phyloP scores from a whole-genome alignment of 2,888 invertebrate genomes.

The Xanthorhoe designata region DNA sequence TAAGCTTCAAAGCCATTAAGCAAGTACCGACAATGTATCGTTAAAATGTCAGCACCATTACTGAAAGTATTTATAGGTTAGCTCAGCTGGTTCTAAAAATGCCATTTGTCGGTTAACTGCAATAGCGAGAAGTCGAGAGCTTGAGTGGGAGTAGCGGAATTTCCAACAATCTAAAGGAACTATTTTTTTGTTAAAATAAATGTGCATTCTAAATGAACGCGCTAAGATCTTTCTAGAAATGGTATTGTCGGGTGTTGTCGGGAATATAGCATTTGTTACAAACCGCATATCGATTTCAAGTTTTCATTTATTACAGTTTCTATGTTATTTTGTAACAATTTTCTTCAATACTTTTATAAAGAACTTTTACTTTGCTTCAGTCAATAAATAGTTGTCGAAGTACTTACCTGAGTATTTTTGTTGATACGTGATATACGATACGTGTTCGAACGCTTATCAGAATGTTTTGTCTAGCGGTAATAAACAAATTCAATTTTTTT shows the following conservation, averaged over 20 bases:
- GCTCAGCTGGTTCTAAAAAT: slow-evolving; percentile 28
- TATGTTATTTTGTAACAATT: no score
- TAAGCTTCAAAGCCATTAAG: slow-evolving; percentile 8
- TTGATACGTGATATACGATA: no score
- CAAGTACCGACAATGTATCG: slow-evolving; percentile 13
- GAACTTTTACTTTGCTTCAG: no score
- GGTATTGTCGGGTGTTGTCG: neutral
- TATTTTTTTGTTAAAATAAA: neutral
- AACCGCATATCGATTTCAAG: no score
- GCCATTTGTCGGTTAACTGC: slow-evolving; percentile 28
- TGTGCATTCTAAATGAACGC: neutral
- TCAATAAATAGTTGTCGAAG: no score
- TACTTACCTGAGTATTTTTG: no score
- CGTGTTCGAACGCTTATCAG: no score
- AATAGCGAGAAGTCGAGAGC: slow-evolving; percentile 12
- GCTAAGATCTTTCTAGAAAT: neutral
- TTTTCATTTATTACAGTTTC: no score
- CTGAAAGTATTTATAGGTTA: slow-evolving; percentile 17
- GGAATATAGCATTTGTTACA: no score
- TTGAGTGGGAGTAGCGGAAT: slow-evolving; percentile 26
- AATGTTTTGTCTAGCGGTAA: no score
- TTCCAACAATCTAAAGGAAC: slow-evolving; percentile 10
- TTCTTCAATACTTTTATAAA: no score
- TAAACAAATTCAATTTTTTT: no score
- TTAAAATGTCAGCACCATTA: slow-evolving; percentile 20